Evolutionary conservation across 1,140 invertebrate genomes (phyloP), one percentile per base, ranked within the genome.

Genomic region (Matsumurasca onukii): DNA sequence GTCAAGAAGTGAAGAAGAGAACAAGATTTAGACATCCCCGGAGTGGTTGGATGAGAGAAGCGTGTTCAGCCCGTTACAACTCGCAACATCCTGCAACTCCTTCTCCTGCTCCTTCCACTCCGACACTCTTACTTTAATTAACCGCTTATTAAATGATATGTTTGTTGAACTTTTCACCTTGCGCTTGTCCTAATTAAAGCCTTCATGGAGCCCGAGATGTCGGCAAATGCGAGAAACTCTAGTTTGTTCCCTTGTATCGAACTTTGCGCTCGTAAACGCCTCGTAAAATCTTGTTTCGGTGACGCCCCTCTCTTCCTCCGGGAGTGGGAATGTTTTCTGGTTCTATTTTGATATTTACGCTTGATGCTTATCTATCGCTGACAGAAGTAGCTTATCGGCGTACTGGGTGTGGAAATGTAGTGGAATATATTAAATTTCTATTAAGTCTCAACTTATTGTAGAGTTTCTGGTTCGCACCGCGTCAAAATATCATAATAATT

Each of bases 1-100:
- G 34, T 49, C 63, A 65, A 65, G 63, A 65, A 65, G 49, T 65
- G 63, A 65, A 65, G 63, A 65, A 65, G 49, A 48, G 63, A 65
- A 39, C 34, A 65, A 65, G 63, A 65, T 65, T 45, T 65, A 65
- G 63, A 5, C 63, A 45, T 65, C 63, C 39, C 63, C 2, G 22
- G 39, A 48, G 31, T 17, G 3, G 20, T 2, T 3, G 57, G 25
- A 61, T 61, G 57, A 13, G 30, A 20, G 57, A 31, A 29, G 13
- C 57, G 15, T 31, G 30, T 39, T 20, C 9, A 20, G n/a, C 34
- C 49, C 31, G 29, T 29, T 27, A 3, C 27, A 61, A 29, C 57
- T 61, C 57, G 12, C 5, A 15, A 61, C 57, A 61, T 25, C 3
- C 5, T 9, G 51, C 51, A 12, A 55, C 17, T 9, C 9, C 34